Evolutionary conservation across 2,113 vertebrate species (phyloP).

Genomic region (Microtus oregoni): DNA sequence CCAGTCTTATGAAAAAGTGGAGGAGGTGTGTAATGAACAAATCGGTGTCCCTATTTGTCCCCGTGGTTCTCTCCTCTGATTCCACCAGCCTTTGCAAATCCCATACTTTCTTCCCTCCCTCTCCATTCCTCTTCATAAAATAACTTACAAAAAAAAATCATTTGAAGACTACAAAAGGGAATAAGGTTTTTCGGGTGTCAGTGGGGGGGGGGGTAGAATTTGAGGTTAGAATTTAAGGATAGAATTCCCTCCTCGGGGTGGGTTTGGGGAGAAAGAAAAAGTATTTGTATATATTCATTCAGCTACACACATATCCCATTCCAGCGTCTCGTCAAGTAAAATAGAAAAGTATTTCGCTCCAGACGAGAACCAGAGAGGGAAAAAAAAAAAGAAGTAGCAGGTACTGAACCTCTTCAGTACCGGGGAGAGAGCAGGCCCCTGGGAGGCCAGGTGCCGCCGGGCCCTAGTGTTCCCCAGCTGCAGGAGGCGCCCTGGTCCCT

Average conservation of each 20-base stretch:
- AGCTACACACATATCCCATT: background rate
- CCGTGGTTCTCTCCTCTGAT: background rate
- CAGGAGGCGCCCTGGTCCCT: background rate
- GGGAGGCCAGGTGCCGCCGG: slow-evolving; percentile 84
- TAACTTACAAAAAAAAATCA: slow-evolving; percentile 16
- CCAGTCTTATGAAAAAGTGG: background rate
- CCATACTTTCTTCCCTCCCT: slow-evolving; percentile 33
- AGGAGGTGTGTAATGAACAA: slow-evolving; percentile 15
- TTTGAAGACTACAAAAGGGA: slow-evolving; percentile 68
- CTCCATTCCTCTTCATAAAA: slow-evolving; percentile 45
- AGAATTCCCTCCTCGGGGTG: background rate
- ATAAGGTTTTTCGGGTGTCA: background rate
- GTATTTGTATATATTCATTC: too few relatives aligned
- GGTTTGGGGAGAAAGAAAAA: background rate
- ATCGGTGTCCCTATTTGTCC: background rate
- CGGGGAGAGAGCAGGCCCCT: slow-evolving; percentile 91
- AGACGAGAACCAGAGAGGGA: slow-evolving; percentile 90
- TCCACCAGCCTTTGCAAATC: slow-evolving; percentile 18
- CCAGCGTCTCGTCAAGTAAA: slow-evolving; percentile 90
- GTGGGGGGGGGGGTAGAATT: background rate
- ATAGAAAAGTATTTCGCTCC: slow-evolving; percentile 93
- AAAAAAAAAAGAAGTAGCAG: slow-evolving; percentile 87
- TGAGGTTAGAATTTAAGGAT: slow-evolving; percentile 12
- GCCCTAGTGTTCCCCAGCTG: background rate
- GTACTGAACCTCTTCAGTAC: slow-evolving; percentile 91